Evolutionary conservation across 2,888 invertebrate species (phyloP).

Genomic region (Folsomia manolachei): DNA sequence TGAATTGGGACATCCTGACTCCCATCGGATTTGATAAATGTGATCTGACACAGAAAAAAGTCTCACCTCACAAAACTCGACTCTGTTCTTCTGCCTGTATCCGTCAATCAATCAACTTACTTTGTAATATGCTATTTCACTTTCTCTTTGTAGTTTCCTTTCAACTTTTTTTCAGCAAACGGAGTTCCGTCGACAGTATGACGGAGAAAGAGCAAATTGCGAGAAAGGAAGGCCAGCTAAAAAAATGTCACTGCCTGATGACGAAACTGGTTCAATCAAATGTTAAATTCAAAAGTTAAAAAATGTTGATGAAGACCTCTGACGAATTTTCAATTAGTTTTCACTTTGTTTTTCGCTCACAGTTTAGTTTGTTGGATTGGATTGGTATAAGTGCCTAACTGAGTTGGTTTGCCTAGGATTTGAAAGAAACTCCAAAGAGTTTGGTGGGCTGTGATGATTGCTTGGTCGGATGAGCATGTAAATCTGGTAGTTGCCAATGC

Average conservation of each 20-base stretch:
- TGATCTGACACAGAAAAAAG: no score
- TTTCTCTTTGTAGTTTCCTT: background rate
- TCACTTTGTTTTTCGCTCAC: background rate
- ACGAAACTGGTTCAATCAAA: background rate
- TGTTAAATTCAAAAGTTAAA: background rate
- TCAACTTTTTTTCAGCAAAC: background rate
- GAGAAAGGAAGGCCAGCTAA: background rate
- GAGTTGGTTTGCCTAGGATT: no score
- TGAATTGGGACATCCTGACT: conserved; percentile 36
- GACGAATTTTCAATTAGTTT: background rate
- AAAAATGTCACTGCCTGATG: background rate
- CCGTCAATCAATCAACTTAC: background rate
- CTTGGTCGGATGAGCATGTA: conserved; percentile 1
- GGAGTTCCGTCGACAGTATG: no score
- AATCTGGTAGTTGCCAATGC: conserved; percentile 15
- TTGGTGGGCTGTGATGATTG: background rate
- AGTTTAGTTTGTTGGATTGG: no score
- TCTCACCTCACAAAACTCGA: background rate
- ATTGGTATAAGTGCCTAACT: no score
- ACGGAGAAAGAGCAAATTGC: background rate
- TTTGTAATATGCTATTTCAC: no score
- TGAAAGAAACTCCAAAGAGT: background rate
- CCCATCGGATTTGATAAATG: background rate
- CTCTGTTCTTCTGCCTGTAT: no score
- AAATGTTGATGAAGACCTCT: background rate